Conservation (phyloP, 2,888 invertebrate species). For the Cephus pygmeus region DNA sequence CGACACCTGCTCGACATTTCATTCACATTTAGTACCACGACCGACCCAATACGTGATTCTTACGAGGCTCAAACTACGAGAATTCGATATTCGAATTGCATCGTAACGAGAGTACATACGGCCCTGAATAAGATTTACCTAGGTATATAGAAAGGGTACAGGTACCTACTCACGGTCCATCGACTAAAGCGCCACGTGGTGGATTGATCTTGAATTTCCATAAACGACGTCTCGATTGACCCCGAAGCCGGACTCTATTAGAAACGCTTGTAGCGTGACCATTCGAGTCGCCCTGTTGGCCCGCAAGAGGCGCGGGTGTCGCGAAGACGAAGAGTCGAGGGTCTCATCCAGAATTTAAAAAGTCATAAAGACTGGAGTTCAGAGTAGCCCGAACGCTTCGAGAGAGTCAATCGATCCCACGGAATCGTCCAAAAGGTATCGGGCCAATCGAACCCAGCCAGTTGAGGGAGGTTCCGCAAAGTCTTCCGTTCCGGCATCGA, state of each 20-base stretch:
- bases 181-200: background rate
- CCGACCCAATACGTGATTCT: background rate
- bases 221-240: slow-evolving; percentile 1
- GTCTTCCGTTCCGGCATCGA: background rate
- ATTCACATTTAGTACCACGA: background rate
- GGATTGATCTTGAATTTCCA: background rate
- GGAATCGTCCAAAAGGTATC: background rate
- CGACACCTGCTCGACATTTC: background rate
- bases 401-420: background rate
- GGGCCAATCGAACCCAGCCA: background rate
- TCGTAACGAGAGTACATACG: background rate
- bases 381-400: background rate
- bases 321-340: background rate
- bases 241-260: background rate
- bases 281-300: background rate
- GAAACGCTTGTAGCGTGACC: background rate
- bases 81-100: background rate
- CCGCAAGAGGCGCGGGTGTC: background rate
- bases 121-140: background rate
- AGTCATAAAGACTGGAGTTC: background rate
- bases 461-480: background rate
- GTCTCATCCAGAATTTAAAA: background rate
- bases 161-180: background rate
- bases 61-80: background rate
- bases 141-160: background rate